These are phyloP conservation scores for Cossypha dichroa DNA, from an alignment of 2,797 vertebrate genomes.

Conservation along the genomic window DNA sequence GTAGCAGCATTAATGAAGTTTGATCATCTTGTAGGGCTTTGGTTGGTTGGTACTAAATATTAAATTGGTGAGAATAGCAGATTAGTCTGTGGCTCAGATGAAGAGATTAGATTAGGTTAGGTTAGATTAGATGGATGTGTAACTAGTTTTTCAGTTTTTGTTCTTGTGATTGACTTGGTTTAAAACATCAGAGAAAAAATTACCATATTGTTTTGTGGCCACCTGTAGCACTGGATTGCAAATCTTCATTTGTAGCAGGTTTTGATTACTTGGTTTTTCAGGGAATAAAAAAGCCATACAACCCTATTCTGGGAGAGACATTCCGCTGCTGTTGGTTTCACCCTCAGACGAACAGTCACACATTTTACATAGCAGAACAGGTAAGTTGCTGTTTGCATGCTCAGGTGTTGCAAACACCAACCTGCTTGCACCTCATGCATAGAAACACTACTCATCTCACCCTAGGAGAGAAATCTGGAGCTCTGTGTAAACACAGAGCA, in stretches of 20 bases:
- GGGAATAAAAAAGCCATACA: slow-evolving; percentile 98
- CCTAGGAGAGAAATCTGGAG: not conserved
- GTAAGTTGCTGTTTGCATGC: slow-evolving; percentile 58
- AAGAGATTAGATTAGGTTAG: not conserved
- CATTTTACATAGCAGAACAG: slow-evolving; percentile 97
- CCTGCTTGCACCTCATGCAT: not conserved
- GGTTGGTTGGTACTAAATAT: not conserved
- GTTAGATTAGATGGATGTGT: not conserved
- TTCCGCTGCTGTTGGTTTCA: slow-evolving; percentile 97
- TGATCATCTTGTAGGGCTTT: not conserved
- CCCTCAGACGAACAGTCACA: slow-evolving; percentile 91
- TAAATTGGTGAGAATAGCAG: not conserved
- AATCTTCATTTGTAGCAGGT: not conserved
- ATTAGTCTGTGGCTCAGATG: not conserved
- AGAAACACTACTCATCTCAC: not conserved
- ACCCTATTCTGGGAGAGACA: slow-evolving; percentile 93
- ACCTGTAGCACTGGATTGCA: not conserved
- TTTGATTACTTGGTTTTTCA: slow-evolving; percentile 57
- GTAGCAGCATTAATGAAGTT: not conserved
- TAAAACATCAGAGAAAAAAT: not conserved
- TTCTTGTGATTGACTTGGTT: not conserved
- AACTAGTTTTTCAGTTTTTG: not conserved
- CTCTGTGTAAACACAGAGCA: not conserved
- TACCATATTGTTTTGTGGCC: not conserved
- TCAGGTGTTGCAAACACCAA: not conserved